Evolutionary conservation across 2,113 vertebrate species (phyloP).

Genomic region (Mesembrinibis cayennensis): DNA sequence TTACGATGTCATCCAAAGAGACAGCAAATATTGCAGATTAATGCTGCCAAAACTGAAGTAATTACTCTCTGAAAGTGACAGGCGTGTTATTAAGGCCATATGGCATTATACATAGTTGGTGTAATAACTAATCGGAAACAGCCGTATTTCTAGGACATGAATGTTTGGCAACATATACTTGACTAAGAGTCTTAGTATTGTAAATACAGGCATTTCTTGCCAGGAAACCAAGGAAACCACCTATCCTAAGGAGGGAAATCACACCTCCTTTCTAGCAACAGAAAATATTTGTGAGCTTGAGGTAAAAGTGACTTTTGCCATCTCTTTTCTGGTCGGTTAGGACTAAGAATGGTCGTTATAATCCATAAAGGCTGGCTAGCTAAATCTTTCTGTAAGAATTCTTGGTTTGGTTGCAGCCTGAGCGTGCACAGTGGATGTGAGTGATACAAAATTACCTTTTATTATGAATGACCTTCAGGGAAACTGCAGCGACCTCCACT

Average conservation of each 20-base stretch:
- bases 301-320: not conserved
- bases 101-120: slow-evolving; percentile 27
- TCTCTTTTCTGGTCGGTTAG: not conserved
- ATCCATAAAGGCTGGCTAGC: not conserved
- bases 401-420: not conserved
- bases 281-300: not conserved
- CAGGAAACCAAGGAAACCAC: slow-evolving; percentile 33
- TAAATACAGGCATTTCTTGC: slow-evolving; percentile 8
- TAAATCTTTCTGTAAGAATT: not conserved
- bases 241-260: not conserved
- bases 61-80: slow-evolving; percentile 39
- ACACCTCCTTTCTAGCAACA: not conserved
- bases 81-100: slow-evolving; percentile 55
- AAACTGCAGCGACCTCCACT: not conserved
- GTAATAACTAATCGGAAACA: slow-evolving; percentile 40
- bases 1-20: slow-evolving; percentile 25
- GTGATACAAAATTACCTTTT: not conserved
- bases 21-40: slow-evolving; percentile 41
- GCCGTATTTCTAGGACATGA: slow-evolving; percentile 19
- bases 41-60: slow-evolving; percentile 56
- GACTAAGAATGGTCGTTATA: not conserved
- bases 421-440: not conserved
- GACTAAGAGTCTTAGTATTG: not conserved
- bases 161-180: slow-evolving; percentile 30
- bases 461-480: not conserved